phyloP scores from a whole-genome alignment of 2,797 vertebrate genomes.

The Cynopterus sphinx region DNA sequence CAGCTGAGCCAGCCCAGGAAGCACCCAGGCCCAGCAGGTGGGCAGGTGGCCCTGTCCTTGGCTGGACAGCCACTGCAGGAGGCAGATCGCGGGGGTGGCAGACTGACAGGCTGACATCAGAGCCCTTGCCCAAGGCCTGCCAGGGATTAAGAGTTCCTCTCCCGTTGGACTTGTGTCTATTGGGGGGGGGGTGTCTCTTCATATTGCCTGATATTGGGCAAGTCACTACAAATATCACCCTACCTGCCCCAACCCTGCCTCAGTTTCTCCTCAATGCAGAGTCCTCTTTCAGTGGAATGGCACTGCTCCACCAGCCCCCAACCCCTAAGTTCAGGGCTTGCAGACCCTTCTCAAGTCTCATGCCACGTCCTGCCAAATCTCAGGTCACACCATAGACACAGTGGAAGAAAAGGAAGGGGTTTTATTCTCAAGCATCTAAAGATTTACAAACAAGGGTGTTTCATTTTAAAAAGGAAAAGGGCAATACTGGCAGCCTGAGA shows the following conservation, averaged over 20 bases:
- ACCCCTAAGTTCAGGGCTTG: neutral
- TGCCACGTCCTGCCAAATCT: neutral
- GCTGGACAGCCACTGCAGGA: neutral
- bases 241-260: accelerated
- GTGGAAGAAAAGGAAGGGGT: conserved; percentile 69
- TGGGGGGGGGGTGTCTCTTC: neutral
- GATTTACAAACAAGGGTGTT: conserved; percentile 74
- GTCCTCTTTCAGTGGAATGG: no score
- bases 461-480: conserved; percentile 70
- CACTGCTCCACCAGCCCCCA: accelerated
- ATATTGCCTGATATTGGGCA: accelerated
- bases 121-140: conserved; percentile 49
- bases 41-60: conserved; percentile 51
- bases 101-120: neutral
- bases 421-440: conserved; percentile 79
- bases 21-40: neutral
- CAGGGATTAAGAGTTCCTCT: conserved; percentile 25
- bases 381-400: conserved; percentile 58
- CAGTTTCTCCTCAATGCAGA: neutral
- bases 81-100: conserved; percentile 15
- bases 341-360: neutral
- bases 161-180: neutral
- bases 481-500: conserved; percentile 58
- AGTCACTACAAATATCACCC: neutral
- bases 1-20: neutral